Evolutionary conservation across 2,888 invertebrate genomes (phyloP).

Genomic region (Agrotis segetum): DNA sequence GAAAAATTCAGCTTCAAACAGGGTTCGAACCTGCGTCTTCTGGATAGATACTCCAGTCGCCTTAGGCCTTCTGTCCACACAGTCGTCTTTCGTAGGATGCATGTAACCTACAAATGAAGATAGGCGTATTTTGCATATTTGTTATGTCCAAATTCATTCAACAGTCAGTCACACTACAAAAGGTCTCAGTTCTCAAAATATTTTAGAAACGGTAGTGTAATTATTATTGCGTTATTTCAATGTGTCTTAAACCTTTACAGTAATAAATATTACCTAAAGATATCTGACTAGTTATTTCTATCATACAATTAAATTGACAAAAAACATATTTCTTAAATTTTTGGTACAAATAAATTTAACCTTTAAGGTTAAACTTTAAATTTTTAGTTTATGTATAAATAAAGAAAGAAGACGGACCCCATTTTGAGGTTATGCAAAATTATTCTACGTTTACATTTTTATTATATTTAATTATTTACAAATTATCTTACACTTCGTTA

Average conservation of each 20-base stretch:
- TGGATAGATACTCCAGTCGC: no score
- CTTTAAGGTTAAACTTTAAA: slow-evolving; percentile 38
- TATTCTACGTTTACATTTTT: slow-evolving; percentile 1
- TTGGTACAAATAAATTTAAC: slow-evolving; percentile 47
- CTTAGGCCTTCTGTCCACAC: no score
- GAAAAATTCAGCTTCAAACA: no score
- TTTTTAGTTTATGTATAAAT: slow-evolving; percentile 16
- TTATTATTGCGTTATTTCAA: slow-evolving; percentile 22
- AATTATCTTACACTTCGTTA: slow-evolving; percentile 8
- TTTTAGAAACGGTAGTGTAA: neutral
- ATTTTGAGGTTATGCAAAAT: slow-evolving; percentile 8
- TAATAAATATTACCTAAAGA: slow-evolving; percentile 52
- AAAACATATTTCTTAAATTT: slow-evolving; percentile 45
- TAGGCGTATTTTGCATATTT: no score
- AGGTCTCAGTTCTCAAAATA: no score
- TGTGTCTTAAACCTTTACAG: slow-evolving; percentile 9
- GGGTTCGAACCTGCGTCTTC: no score
- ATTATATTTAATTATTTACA: slow-evolving; percentile 29
- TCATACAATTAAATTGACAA: slow-evolving; percentile 60
- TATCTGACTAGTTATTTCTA: slow-evolving; percentile 55
- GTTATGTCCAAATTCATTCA: no score
- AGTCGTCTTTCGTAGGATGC: no score
- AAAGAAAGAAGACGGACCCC: slow-evolving; percentile 6
- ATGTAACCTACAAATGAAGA: no score
- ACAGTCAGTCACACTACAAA: no score